Conservation (phyloP, 2,888 invertebrate species). For the Chydorus sphaericus region DNA sequence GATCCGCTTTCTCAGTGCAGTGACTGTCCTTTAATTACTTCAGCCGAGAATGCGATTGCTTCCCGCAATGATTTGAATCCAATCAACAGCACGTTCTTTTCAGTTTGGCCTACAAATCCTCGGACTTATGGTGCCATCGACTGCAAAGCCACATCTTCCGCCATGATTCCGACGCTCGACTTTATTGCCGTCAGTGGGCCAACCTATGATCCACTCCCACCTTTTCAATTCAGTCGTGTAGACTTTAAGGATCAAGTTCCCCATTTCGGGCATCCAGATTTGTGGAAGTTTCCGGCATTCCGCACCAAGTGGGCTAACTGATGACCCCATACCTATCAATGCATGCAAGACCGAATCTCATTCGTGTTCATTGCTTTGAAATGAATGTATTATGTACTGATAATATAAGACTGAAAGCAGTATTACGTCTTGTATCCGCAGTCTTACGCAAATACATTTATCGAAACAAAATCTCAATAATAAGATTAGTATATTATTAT, state of each 20-base stretch:
- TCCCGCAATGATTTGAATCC: slow-evolving; percentile 56
- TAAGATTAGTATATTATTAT: too few species aligned
- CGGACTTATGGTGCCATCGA: slow-evolving; percentile 53
- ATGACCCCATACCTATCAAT: too few species aligned
- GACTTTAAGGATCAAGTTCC: slow-evolving; percentile 45
- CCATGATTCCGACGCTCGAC: slow-evolving; percentile 29
- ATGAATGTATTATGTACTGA: too few species aligned
- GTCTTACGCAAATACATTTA: too few species aligned
- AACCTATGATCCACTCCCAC: slow-evolving; percentile 43
- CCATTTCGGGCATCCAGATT: slow-evolving; percentile 58
- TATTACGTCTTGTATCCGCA: too few species aligned
- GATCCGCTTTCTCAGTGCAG: slow-evolving; percentile 54
- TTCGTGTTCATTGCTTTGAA: too few species aligned
- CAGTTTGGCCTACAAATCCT: too few species aligned
- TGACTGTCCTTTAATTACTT: slow-evolving; percentile 41
- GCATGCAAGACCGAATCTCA: too few species aligned
- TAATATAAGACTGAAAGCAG: too few species aligned
- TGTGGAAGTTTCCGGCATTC: slow-evolving; percentile 50
- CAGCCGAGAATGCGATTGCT: slow-evolving; percentile 53
- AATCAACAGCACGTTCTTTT: slow-evolving; percentile 47
- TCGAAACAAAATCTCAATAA: too few species aligned
- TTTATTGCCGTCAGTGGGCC: slow-evolving; percentile 44
- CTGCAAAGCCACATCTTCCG: slow-evolving; percentile 42
- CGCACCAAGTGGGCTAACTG: slow-evolving; percentile 30
- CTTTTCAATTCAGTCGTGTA: slow-evolving; percentile 61